phyloP scores from a whole-genome alignment of 2,113 vertebrate species.

The Lepus timidus region DNA sequence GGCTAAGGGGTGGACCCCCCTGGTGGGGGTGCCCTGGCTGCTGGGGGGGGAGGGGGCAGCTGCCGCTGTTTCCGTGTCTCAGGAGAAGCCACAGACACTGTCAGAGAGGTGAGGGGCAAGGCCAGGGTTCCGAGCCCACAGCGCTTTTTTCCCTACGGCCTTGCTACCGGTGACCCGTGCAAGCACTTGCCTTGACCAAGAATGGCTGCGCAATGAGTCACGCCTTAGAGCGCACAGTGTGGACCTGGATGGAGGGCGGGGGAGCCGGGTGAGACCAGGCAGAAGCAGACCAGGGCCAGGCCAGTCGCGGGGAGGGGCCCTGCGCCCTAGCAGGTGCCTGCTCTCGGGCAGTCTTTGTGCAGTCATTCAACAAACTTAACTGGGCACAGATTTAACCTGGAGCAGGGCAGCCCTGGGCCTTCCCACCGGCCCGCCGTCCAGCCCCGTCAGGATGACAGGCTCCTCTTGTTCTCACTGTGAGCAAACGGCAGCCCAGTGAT shows the following conservation, averaged over 20 bases:
- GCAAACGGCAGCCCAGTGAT: neutral
- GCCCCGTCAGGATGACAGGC: neutral
- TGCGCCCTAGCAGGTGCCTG: too few species aligned
- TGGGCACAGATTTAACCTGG: neutral
- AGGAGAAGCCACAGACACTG: neutral
- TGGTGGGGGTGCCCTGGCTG: neutral
- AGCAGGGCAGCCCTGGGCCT: neutral
- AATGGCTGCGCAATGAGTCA: neutral
- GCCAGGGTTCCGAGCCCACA: neutral
- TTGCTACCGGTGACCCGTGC: neutral
- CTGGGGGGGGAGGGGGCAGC: neutral
- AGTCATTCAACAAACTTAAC: neutral
- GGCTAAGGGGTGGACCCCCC: too few species aligned
- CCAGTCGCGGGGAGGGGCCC: too few species aligned
- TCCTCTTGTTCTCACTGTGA: slow-evolving; percentile 2
- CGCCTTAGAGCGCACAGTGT: neutral
- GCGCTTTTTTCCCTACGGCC: neutral
- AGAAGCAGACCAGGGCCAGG: neutral
- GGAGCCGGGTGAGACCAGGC: neutral
- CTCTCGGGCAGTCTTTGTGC: neutral
- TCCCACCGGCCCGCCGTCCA: neutral
- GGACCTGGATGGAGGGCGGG: neutral
- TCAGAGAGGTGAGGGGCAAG: neutral
- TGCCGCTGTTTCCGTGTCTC: neutral
- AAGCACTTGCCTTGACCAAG: neutral